phyloP scores from a whole-genome alignment of 2,113 vertebrate species.

The Psettodes erumei region DNA sequence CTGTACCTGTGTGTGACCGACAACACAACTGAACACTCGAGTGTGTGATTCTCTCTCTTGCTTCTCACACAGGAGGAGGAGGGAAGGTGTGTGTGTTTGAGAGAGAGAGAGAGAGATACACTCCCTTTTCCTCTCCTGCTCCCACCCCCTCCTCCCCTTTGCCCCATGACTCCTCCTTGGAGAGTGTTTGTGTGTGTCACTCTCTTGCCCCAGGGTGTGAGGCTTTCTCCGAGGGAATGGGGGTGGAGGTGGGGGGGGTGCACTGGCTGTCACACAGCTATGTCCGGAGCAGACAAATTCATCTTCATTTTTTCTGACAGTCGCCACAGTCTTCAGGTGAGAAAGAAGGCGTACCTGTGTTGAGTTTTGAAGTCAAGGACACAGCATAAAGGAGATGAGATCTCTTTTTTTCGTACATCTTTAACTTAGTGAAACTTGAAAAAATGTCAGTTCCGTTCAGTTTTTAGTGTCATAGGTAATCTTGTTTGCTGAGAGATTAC shows the following conservation, averaged over 20 bases:
- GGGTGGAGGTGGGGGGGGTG: slow-evolving; percentile 31
- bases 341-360: slow-evolving; percentile 38
- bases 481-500: not conserved
- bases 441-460: not conserved
- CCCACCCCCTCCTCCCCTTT: slow-evolving; percentile 56
- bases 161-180: slow-evolving; percentile 74
- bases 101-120: slow-evolving; percentile 49
- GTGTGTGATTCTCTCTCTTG: slow-evolving; percentile 47
- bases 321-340: slow-evolving; percentile 22
- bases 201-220: slow-evolving; percentile 55
- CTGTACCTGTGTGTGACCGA: slow-evolving; percentile 51
- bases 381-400: slow-evolving; percentile 17
- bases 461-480: not conserved
- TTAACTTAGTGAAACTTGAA: not conserved
- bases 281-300: slow-evolving; percentile 77
- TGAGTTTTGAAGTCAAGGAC: slow-evolving; percentile 15
- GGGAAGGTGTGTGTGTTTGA: slow-evolving; percentile 66
- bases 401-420: slow-evolving; percentile 9
- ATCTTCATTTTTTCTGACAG: slow-evolving; percentile 71
- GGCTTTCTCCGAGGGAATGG: slow-evolving; percentile 59
- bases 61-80: slow-evolving; percentile 48
- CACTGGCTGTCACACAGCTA: slow-evolving; percentile 73
- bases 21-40: slow-evolving; percentile 26
- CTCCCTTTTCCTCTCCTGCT: slow-evolving; percentile 60
- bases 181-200: slow-evolving; percentile 39